Evolutionary conservation across 2,888 invertebrate species (phyloP).

Genomic region (Orgyia antiqua): DNA sequence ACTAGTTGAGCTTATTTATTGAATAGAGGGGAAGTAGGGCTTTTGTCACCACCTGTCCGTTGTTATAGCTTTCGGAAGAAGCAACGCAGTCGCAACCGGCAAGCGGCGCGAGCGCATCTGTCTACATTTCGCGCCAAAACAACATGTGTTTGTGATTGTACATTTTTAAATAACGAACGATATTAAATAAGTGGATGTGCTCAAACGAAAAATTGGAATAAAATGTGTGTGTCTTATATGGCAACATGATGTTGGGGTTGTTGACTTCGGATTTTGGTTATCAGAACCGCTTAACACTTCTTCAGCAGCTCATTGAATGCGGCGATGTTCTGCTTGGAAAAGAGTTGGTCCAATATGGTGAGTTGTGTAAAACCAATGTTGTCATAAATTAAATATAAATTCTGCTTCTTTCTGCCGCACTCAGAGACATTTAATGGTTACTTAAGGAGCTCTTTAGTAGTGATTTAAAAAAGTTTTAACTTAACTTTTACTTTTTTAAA

Average conservation of each 20-base stretch:
- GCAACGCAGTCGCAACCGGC: conserved; percentile 45
- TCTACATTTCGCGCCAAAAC: conserved; percentile 58
- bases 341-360: conserved; percentile 51
- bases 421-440: no score
- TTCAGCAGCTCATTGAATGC: conserved; percentile 67
- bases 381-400: conserved; percentile 1
- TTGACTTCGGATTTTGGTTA: conserved; percentile 62
- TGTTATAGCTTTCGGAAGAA: conserved; percentile 71
- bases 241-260: conserved; percentile 61
- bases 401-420: no score
- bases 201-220: conserved; percentile 4
- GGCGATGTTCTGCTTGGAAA: conserved; percentile 58
- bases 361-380: no score
- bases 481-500: no score
- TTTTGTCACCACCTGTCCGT: conserved; percentile 71
- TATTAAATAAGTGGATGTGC: conserved; percentile 15
- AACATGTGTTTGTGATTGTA: conserved; percentile 31
- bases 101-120: conserved; percentile 64
- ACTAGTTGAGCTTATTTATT: conserved; percentile 32
- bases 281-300: conserved; percentile 56
- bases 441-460: no score
- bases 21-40: conserved; percentile 60
- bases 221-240: conserved; percentile 14
- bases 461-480: no score
- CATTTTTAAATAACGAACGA: conserved; percentile 3